These are phyloP conservation scores for Gadus chalcogrammus DNA, from an alignment of 2,113 vertebrate species.

Conservation along the genomic window DNA sequence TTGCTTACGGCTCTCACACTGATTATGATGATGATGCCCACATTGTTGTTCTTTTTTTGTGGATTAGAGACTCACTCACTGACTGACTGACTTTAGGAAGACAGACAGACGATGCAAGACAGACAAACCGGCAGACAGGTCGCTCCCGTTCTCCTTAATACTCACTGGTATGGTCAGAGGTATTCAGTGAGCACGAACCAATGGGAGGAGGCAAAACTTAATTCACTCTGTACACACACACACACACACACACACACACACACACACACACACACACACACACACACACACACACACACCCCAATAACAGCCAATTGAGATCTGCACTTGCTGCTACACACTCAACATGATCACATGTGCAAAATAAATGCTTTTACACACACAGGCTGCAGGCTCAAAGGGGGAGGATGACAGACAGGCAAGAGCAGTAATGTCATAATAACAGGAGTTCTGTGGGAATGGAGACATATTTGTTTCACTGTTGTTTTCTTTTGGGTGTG, in stretches of 20 bases:
- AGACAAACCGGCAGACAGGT: slow-evolving; percentile 10
- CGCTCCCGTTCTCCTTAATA: slow-evolving; percentile 4
- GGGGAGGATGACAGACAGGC: slow-evolving; percentile 7
- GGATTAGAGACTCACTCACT: slow-evolving; percentile 26
- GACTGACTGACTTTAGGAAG: slow-evolving; percentile 17
- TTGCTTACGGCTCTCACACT: background rate
- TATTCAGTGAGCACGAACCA: slow-evolving; percentile 5
- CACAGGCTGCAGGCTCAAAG: slow-evolving; percentile 14
- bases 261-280: too few species aligned
- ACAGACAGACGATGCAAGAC: background rate
- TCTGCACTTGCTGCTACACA: slow-evolving; percentile 4
- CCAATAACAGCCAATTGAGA: background rate
- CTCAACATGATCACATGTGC: background rate
- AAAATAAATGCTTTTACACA: slow-evolving; percentile 8
- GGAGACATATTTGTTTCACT: slow-evolving; percentile 33
- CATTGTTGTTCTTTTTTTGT: slow-evolving; percentile 14
- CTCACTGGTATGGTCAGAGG: background rate
- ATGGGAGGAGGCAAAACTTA: background rate
- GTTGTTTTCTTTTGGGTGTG: slow-evolving; percentile 29
- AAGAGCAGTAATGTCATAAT: slow-evolving; percentile 24
- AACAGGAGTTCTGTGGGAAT: slow-evolving; percentile 26
- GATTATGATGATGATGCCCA: slow-evolving; percentile 22
- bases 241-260: too few species aligned
- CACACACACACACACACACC: background rate
- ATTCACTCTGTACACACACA: background rate